Percentiles rank a stretch among this genome's conserved stretches.
Evolutionary conservation across 2,888 invertebrate genomes (phyloP).

Genomic region (Cataglyphis rosenhaueri): DNA sequence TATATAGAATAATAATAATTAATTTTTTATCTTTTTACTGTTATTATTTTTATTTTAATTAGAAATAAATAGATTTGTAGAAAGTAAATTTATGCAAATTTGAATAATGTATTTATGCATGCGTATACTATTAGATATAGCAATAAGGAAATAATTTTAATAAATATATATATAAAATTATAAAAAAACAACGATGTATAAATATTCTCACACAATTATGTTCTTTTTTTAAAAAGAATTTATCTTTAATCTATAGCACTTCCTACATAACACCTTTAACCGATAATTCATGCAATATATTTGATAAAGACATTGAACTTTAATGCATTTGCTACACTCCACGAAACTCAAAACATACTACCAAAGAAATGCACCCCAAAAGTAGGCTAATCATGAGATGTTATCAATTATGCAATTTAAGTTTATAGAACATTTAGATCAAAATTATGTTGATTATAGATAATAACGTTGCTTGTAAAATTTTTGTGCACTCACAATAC

Average conservation of each 20-base stretch:
- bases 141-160: slow-evolving; percentile 23
- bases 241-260: slow-evolving; percentile 34
- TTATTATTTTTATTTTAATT: slow-evolving; percentile 33
- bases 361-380: slow-evolving; percentile 65
- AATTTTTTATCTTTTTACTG: slow-evolving; percentile 27
- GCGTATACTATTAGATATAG: slow-evolving; percentile 5
- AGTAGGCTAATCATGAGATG: slow-evolving; percentile 63
- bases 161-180: slow-evolving; percentile 22
- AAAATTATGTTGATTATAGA: not conserved
- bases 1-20: not conserved
- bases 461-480: slow-evolving; percentile 2
- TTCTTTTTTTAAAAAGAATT: slow-evolving; percentile 36
- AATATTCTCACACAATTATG: slow-evolving; percentile 41
- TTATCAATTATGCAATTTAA: slow-evolving; percentile 53
- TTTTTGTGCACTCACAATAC: slow-evolving; percentile 12
- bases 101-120: slow-evolving; percentile 31
- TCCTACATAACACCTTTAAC: slow-evolving; percentile 64
- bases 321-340: slow-evolving; percentile 54
- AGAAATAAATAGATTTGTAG: slow-evolving; percentile 4
- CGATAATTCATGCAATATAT: slow-evolving; percentile 69
- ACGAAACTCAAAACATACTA: slow-evolving; percentile 58
- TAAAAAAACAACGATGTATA: slow-evolving; percentile 22
- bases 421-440: not conserved
- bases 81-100: slow-evolving; percentile 29
- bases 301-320: slow-evolving; percentile 56